phyloP scores from a whole-genome alignment of 1,140 invertebrate genomes.

The Chironomus tepperi region DNA sequence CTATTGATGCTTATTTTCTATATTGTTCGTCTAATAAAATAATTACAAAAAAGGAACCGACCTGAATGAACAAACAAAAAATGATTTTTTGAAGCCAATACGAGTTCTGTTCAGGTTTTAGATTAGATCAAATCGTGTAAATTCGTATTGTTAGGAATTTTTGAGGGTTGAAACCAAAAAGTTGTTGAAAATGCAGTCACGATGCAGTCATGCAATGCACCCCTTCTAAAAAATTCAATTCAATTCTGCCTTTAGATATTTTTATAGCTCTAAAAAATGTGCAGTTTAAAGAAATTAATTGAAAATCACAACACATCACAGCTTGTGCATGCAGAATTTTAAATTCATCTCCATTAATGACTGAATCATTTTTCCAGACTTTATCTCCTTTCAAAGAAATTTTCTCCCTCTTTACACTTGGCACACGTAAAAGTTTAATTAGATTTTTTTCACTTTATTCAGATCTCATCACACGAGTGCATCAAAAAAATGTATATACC shows the following conservation, averaged over 20 bases:
- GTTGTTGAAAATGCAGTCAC: background rate
- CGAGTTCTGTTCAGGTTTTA: background rate
- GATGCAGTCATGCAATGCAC: conserved; percentile 4
- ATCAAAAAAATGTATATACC: background rate
- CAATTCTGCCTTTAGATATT: background rate
- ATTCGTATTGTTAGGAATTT: background rate
- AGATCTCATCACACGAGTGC: background rate
- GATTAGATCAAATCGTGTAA: background rate
- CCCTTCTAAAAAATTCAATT: background rate
- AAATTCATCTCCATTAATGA: too few species aligned
- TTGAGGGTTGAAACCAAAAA: background rate
- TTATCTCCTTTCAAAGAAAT: too few species aligned
- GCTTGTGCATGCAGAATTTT: too few species aligned
- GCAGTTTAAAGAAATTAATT: background rate
- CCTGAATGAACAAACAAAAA: conserved; percentile 1
- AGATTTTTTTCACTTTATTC: background rate
- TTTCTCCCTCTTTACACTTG: too few species aligned
- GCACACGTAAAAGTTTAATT: background rate
- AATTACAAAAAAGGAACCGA: conserved; percentile 4
- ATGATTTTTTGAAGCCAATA: background rate
- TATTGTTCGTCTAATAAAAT: background rate
- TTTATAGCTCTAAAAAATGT: background rate
- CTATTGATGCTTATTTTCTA: background rate
- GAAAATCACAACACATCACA: background rate
- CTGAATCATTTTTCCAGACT: too few species aligned